phyloP scores from a whole-genome alignment of 2,797 vertebrate genomes.

The Phoebastria nigripes region DNA sequence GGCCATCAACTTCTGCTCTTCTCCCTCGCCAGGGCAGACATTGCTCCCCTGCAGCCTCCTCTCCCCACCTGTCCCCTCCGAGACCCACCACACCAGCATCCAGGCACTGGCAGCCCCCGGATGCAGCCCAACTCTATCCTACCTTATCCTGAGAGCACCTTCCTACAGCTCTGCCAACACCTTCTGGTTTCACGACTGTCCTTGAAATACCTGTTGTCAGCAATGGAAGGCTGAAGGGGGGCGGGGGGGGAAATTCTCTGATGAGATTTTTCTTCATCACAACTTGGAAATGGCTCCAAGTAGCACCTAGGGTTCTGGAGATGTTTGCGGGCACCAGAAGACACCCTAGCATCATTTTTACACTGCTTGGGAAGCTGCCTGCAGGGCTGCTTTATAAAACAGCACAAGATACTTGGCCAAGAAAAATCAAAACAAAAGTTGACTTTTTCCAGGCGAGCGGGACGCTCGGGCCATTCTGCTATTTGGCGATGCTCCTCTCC shows the following conservation, averaged over 20 bases:
- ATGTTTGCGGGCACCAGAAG: neutral
- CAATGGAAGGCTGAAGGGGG: neutral
- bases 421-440: conserved; percentile 30
- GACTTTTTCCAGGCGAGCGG: neutral
- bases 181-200: accelerated
- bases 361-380: neutral
- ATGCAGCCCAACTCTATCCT: neutral
- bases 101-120: neutral
- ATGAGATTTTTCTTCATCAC: neutral
- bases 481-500: neutral
- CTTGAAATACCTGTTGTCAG: neutral
- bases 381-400: neutral
- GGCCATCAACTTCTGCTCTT: neutral
- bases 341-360: neutral
- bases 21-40: neutral
- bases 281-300: neutral
- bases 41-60: neutral
- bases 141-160: neutral
- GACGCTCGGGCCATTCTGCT: neutral
- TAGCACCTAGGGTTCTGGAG: neutral
- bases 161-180: neutral
- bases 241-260: neutral
- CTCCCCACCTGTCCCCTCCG: neutral
- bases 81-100: neutral
- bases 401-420: neutral